Evolutionary conservation across 2,797 vertebrate species (phyloP), one percentile per base, ranked within the genome.

Genomic region (Bradypus variegatus): DNA sequence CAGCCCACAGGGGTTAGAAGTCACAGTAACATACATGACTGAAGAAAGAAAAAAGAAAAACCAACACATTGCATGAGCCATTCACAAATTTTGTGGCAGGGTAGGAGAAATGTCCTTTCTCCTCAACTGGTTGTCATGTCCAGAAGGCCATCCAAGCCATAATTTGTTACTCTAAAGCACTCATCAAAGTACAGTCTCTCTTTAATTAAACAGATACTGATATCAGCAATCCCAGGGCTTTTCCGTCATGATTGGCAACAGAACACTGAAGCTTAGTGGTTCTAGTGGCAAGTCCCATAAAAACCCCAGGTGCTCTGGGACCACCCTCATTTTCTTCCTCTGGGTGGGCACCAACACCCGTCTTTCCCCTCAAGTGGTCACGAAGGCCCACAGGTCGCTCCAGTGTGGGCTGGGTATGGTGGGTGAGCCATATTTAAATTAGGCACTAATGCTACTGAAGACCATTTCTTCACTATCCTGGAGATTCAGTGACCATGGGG

Each of bases 1-100:
- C 0, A 6, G 48, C 58, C 45, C 41, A 48, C 33, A 3, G 25
- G 31, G 23, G 14, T 65, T 31, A 53, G 81, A 62, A 78, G 9
- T 25, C 19, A 23, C 13, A 29, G 10, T 0, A 13, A 19, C 70
- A 73, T 72, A 83, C 76, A 19, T 10, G 70, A 3, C 50, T 18
- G 15, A 29, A 67, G 33, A 48, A 33, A 45, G 41, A 23, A 27
- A 76, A 33, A 11, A 53, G 65, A 1, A 25, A 80, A 76, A 21
- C 2, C 6, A 45, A 2, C 16, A 48, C 25, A 0, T 19, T 31
- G 53, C 3, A 0, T 0, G 11, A 13, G 12, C 12, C 19, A 6
- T 11, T 36, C 21, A 7, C 65, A 50, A 16, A 53, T 0, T 0
- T 0, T 4, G 7, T 0, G 10, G 45, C 12, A 13, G 25, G 1